Percentiles rank a stretch among this genome's conserved stretches.
Evolutionary conservation across 2,888 invertebrate genomes (phyloP).

Genomic region (Lydus trimaculatus): DNA sequence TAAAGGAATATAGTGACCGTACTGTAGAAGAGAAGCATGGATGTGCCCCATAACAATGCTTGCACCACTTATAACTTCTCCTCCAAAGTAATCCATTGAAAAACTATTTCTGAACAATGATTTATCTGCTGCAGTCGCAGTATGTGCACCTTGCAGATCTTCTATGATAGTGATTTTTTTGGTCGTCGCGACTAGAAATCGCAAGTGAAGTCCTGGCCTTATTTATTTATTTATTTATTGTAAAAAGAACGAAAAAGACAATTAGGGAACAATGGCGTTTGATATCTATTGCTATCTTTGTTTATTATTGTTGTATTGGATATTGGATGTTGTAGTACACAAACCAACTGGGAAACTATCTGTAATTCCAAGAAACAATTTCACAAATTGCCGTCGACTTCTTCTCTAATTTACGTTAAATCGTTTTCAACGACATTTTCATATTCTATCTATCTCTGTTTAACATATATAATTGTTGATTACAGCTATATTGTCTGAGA

Average conservation of each 20-base stretch:
- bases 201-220: too few relatives aligned
- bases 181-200: too few relatives aligned
- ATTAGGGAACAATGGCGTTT: slow-evolving; percentile 32
- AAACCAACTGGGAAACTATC: slow-evolving; percentile 32
- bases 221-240: not conserved
- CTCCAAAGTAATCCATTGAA: too few relatives aligned
- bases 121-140: too few relatives aligned
- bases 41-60: too few relatives aligned
- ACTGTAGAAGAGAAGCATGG: too few relatives aligned
- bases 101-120: too few relatives aligned
- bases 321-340: slow-evolving; percentile 28
- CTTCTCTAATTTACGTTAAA: slow-evolving; percentile 51
- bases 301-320: slow-evolving; percentile 11
- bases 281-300: slow-evolving; percentile 10
- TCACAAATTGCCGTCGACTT: slow-evolving; percentile 61
- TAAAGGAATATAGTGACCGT: too few relatives aligned
- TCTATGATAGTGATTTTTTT: too few relatives aligned
- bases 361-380: slow-evolving; percentile 60
- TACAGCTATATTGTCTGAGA: slow-evolving; percentile 9
- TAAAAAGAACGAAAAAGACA: not conserved
- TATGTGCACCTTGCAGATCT: too few relatives aligned
- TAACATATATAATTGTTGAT: slow-evolving; percentile 14
- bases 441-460: slow-evolving; percentile 21
- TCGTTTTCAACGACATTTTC: slow-evolving; percentile 14
- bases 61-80: too few relatives aligned